Evolutionary conservation across 37 sponge, comb jelly and placozoan species (phyloP).

Genomic region (Trichoplax adhaerens): DNA sequence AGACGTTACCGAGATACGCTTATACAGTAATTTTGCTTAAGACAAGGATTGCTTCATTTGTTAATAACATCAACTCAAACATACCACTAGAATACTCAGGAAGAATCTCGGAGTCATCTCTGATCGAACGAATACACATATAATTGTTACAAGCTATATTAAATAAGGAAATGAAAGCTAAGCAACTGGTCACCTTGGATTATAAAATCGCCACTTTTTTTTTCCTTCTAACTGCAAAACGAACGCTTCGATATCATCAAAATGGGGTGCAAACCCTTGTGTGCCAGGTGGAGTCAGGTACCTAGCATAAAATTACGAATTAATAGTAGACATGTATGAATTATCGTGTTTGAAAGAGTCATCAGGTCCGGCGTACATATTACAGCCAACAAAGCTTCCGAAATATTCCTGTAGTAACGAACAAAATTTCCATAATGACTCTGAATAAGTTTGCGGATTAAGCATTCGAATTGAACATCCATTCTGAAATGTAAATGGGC

Average conservation of each 20-base stretch:
- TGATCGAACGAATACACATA: too few species aligned
- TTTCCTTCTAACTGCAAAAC: constrained; percentile 90
- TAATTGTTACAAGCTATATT: not conserved
- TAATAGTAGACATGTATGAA: too few species aligned
- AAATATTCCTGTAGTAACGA: constrained; percentile 81
- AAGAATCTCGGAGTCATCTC: not conserved
- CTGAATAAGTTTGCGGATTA: constrained; percentile 77
- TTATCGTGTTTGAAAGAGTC: too few species aligned
- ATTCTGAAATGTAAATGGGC: constrained; percentile 16
- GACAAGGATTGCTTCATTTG: not conserved
- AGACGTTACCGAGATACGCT: not conserved
- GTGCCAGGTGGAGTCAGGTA: constrained; percentile 86
- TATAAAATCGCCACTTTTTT: constrained; percentile 81
- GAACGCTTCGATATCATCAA: constrained; percentile 99
- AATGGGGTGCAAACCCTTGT: constrained; percentile 98
- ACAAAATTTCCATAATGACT: constrained; percentile 60
- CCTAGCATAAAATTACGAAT: not conserved
- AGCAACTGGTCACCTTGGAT: constrained; percentile 36
- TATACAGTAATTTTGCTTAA: not conserved
- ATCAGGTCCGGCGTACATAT: constrained; percentile 32
- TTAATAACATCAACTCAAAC: not conserved
- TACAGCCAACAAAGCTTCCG: constrained; percentile 64
- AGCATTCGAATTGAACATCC: constrained; percentile 85
- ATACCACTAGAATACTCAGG: not conserved
- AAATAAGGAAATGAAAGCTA: not conserved